Conservation (phyloP, 37 sponge, comb jelly and placozoan genomes). For the Tethya wilhelma region DNA sequence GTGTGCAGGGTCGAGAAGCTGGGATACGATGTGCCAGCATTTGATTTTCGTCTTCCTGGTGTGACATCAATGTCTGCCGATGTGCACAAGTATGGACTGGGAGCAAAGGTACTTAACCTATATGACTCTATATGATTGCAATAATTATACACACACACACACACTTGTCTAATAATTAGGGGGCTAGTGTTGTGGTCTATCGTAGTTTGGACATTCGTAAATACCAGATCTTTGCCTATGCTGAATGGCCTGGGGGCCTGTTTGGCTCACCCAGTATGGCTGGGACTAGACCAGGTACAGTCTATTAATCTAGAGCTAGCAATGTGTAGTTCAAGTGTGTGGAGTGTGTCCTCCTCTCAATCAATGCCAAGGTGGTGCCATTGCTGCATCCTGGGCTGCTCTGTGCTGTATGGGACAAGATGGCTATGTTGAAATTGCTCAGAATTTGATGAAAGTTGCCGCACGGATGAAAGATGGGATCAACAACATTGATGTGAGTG, state of each 20-base stretch:
- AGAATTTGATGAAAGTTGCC: conserved; percentile 70
- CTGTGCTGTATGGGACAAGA: conserved; percentile 76
- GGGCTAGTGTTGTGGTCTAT: conserved; percentile 86
- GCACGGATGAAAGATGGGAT: conserved; percentile 46
- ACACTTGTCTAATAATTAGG: conserved; percentile 26
- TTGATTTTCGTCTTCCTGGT: conserved; percentile 84
- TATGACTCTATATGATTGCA: neutral
- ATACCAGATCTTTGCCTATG: conserved; percentile 79
- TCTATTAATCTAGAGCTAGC: no score
- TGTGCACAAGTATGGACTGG: conserved; percentile 91
- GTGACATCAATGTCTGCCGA: conserved; percentile 95
- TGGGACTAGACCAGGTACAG: conserved; percentile 82
- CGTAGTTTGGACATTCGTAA: conserved; percentile 49
- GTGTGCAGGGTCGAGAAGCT: conserved; percentile 81
- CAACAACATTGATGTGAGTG: conserved; percentile 15
- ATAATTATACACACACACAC: neutral
- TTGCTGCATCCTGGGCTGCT: conserved; percentile 89
- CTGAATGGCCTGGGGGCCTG: conserved; percentile 91
- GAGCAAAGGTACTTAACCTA: conserved; percentile 66
- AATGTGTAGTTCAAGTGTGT: no score
- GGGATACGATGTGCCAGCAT: conserved; percentile 69
- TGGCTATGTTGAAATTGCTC: conserved; percentile 79
- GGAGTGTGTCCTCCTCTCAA: neutral
- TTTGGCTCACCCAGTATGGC: conserved; percentile 87
- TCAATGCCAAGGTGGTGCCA: conserved; percentile 56